Conservation (phyloP, 2,113 vertebrate genomes). For the Baryphthengus martii region DNA sequence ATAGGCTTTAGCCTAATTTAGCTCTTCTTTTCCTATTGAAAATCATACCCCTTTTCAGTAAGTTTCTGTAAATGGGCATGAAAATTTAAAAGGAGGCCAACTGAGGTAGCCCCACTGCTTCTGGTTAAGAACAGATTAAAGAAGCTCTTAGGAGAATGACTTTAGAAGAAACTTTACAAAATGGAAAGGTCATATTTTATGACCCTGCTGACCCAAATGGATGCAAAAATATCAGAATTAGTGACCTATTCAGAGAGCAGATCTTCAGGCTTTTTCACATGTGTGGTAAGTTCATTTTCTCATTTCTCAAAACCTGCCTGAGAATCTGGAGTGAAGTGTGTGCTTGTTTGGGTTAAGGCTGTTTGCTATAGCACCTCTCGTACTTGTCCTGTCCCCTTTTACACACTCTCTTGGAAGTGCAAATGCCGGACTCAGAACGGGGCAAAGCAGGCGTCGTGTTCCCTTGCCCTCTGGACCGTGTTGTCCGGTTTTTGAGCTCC, state of each 20-base stretch:
- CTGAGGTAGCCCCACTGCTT: background rate
- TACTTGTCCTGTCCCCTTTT: background rate
- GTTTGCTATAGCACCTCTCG: fast-evolving
- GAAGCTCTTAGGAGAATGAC: slow-evolving; percentile 1
- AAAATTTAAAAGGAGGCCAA: background rate
- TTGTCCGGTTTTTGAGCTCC: background rate
- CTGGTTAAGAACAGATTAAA: slow-evolving; percentile 32
- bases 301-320: background rate
- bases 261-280: background rate
- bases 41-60: background rate
- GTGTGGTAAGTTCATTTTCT: background rate
- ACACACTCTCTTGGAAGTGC: background rate
- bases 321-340: background rate
- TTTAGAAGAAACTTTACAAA: slow-evolving; percentile 47
- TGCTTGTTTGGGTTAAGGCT: background rate
- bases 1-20: slow-evolving; percentile 1
- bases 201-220: slow-evolving; percentile 45
- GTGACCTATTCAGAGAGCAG: background rate
- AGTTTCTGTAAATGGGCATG: background rate
- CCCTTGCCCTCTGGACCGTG: background rate
- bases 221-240: slow-evolving; percentile 42
- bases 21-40: background rate
- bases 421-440: background rate
- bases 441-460: background rate
- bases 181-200: slow-evolving; percentile 20